A percentile compares a stretch with the other conserved stretches of the same genome.
phyloP scores from a whole-genome alignment of 1,140 invertebrate genomes.

The Medauroidea extradentata region DNA sequence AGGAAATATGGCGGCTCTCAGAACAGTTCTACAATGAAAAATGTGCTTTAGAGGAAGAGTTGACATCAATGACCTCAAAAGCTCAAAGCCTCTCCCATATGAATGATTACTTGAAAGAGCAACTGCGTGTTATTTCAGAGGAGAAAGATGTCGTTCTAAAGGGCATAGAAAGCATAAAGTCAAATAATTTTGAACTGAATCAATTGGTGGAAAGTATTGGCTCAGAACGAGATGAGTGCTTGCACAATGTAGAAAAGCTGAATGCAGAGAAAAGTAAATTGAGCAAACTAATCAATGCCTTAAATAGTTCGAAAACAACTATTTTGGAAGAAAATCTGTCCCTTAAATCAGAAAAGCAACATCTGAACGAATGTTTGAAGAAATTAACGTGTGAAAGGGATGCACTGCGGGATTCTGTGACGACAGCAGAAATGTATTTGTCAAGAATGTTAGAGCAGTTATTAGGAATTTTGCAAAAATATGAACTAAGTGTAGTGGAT shows the following conservation, averaged over 20 bases:
- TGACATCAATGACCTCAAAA: neutral
- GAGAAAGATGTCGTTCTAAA: constrained; percentile 4
- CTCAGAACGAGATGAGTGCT: neutral
- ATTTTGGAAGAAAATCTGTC: constrained; percentile 5
- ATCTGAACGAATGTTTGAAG: neutral
- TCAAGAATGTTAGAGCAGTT: too few relatives aligned
- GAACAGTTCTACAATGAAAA: neutral
- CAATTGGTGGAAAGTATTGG: constrained; percentile 1
- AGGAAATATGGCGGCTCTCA: constrained; percentile 25
- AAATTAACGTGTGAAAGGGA: too few relatives aligned
- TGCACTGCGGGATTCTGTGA: too few relatives aligned
- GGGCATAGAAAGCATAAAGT: neutral
- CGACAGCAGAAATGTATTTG: too few relatives aligned
- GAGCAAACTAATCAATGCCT: neutral
- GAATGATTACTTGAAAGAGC: neutral
- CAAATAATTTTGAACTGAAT: constrained; percentile 6
- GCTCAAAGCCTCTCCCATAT: neutral
- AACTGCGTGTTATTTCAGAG: neutral
- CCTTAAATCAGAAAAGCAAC: neutral
- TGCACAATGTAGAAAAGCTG: constrained; percentile 1
- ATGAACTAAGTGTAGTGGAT: too few relatives aligned
- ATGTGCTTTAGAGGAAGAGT: neutral
- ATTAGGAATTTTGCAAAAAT: too few relatives aligned
- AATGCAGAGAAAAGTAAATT: constrained; percentile 3
- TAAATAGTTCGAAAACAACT: neutral